Evolutionary conservation across 2,113 vertebrate species (phyloP).

Genomic region (Campylomormyrus tamandua): DNA sequence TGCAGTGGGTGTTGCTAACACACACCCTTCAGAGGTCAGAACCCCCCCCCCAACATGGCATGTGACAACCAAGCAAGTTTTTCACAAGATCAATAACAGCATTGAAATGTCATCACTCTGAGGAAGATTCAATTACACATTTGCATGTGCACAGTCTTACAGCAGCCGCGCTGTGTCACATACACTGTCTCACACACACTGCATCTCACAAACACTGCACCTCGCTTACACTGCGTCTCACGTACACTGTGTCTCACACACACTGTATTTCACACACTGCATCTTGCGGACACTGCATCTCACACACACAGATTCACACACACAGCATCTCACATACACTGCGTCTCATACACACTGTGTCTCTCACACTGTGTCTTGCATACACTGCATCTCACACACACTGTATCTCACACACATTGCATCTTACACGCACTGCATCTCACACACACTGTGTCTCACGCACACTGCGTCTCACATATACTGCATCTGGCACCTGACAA

Average conservation of each 20-base stretch:
- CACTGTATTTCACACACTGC: not conserved
- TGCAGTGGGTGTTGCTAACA: not conserved
- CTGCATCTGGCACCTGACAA: not conserved
- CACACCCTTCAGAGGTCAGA: not conserved
- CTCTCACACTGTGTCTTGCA: not conserved
- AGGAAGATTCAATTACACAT: not conserved
- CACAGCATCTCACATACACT: too few species aligned
- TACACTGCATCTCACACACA: not conserved
- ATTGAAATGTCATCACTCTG: not conserved
- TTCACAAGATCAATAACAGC: not conserved
- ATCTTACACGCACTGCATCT: not conserved
- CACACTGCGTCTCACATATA: too few species aligned
- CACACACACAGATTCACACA: not conserved
- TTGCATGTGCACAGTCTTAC: not conserved
- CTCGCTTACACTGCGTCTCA: not conserved
- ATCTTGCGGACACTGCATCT: not conserved
- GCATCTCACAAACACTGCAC: not conserved
- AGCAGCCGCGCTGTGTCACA: not conserved
- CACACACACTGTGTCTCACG: not conserved
- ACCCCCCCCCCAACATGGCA: not conserved
- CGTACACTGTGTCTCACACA: not conserved
- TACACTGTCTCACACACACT: not conserved
- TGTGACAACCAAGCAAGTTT: constrained; percentile 6
- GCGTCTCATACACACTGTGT: not conserved
- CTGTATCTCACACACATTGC: too few species aligned